Evolutionary conservation across 2,888 invertebrate genomes (phyloP).

Genomic region (Schizaphis graminum): DNA sequence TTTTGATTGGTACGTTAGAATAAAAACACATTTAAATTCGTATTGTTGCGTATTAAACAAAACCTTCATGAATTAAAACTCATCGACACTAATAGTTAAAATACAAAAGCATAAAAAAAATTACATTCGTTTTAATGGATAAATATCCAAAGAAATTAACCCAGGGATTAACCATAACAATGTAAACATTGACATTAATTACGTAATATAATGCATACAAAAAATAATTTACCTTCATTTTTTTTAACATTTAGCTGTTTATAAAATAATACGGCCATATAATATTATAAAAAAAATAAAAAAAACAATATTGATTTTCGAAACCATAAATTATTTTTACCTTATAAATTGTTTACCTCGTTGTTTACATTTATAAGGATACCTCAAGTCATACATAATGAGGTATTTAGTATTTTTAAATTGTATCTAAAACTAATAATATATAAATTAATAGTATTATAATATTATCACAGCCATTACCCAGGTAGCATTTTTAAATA

Average conservation of each 20-base stretch:
- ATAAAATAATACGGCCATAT: neutral
- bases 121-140: neutral
- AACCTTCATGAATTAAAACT: neutral
- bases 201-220: neutral
- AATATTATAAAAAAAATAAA: neutral
- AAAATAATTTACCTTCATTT: neutral
- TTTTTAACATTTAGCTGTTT: neutral
- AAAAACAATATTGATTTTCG: slow-evolving; percentile 19
- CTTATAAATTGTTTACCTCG: neutral
- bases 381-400: neutral
- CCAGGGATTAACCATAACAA: neutral
- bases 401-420: neutral
- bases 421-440: too few species aligned
- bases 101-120: neutral
- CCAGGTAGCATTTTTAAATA: neutral
- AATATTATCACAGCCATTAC: neutral
- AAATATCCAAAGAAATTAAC: neutral
- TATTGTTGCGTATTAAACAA: neutral
- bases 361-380: neutral
- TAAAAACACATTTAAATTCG: neutral
- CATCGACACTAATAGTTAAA: neutral
- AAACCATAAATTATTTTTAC: neutral
- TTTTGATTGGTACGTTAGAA: neutral
- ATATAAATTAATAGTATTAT: neutral
- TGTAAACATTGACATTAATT: neutral